A percentile compares a stretch with the other conserved stretches of the same genome.
Evolutionary conservation across 1,140 invertebrate species (phyloP).

Genomic region (Drosophila oshimai): DNA sequence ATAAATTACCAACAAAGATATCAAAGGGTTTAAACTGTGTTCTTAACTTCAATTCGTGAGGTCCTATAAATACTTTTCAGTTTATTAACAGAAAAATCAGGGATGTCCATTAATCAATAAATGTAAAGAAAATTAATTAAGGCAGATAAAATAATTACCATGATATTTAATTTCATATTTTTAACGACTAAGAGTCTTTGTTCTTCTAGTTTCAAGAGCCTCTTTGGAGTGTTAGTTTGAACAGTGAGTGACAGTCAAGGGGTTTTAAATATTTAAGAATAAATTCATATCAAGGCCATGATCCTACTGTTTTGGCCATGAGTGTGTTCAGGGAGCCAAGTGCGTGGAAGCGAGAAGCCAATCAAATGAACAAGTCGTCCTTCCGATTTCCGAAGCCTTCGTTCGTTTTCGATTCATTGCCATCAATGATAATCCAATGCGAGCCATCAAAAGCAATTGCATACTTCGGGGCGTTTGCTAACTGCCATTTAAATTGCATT

Average conservation of each 20-base stretch:
- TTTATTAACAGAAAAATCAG: background rate
- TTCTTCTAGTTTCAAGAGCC: too few relatives aligned
- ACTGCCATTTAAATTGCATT: conserved; percentile 45
- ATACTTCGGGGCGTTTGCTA: conserved; percentile 33
- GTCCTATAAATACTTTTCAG: too few relatives aligned
- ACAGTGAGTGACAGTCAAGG: too few relatives aligned
- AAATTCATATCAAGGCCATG: background rate
- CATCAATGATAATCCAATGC: conserved; percentile 28
- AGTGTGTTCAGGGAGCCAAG: background rate
- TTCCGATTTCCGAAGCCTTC: conserved; percentile 1
- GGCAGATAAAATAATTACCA: background rate
- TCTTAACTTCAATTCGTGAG: too few relatives aligned
- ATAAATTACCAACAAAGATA: too few relatives aligned
- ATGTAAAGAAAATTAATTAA: background rate
- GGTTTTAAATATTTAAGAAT: too few relatives aligned
- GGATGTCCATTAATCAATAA: background rate
- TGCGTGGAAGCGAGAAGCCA: conserved; percentile 26
- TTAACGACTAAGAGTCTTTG: too few relatives aligned
- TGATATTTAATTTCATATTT: too few relatives aligned
- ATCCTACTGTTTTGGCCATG: background rate
- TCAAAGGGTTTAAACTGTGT: too few relatives aligned
- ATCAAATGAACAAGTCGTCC: conserved; percentile 19
- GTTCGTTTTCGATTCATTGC: conserved; percentile 33
- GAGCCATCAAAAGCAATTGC: conserved; percentile 32
- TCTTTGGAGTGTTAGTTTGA: too few relatives aligned